Percentiles rank a stretch among this genome's conserved stretches.
These are phyloP conservation scores for Heliconius hewitsoni DNA, from an alignment of 1,140 invertebrate genomes.

Conservation along the genomic window DNA sequence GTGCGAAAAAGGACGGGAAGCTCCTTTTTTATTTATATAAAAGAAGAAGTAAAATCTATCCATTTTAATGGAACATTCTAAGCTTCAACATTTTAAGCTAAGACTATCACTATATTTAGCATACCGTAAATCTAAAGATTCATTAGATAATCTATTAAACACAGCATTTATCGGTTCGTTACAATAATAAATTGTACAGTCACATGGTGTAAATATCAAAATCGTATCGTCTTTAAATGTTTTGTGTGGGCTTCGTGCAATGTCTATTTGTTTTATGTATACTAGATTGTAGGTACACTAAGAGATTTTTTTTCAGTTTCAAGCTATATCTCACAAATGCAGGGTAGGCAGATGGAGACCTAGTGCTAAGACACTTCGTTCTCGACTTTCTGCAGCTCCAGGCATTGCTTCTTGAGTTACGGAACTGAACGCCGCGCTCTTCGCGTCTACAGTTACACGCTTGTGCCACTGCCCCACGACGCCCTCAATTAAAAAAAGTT, in stretches of 20 bases:
- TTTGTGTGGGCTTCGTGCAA: not conserved
- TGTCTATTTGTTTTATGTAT: not conserved
- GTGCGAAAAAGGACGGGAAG: too few species aligned
- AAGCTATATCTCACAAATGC: too few species aligned
- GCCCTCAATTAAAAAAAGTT: too few species aligned
- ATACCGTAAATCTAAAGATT: constrained; percentile 6
- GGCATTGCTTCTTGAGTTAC: too few species aligned
- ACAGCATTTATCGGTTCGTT: not conserved
- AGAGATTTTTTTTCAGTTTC: not conserved
- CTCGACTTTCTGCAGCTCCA: too few species aligned
- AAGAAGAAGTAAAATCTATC: too few species aligned
- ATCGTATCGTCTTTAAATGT: not conserved
- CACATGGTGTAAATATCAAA: constrained; percentile 10
- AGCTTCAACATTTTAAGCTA: not conserved
- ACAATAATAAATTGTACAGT: constrained; percentile 15
- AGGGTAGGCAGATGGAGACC: too few species aligned
- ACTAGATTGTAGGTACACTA: not conserved
- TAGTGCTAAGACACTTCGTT: too few species aligned
- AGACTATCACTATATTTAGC: not conserved
- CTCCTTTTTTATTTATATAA: too few species aligned
- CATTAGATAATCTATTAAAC: constrained; percentile 5
- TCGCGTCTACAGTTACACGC: too few species aligned
- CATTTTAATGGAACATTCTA: not conserved
- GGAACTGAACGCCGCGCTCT: too few species aligned
- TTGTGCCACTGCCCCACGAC: too few species aligned